These are phyloP conservation scores for Atherinosoma microstoma DNA, from an alignment of 2,797 vertebrate species.

Conservation along the genomic window DNA sequence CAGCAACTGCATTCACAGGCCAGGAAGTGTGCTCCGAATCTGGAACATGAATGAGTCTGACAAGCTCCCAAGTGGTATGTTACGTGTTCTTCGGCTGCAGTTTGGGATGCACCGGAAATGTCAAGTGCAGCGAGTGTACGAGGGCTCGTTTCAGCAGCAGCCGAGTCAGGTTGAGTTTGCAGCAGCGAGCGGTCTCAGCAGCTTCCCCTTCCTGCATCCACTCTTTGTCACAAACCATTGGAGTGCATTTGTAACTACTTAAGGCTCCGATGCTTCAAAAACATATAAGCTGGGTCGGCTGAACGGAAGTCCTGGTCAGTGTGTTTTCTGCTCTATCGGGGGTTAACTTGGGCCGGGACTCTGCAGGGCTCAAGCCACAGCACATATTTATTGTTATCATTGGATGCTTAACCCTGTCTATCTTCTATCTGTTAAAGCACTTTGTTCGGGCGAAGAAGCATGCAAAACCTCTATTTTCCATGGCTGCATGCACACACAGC, in stretches of 20 bases:
- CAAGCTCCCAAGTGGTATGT: background rate
- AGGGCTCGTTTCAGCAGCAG: constrained; percentile 7
- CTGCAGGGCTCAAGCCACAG: no score
- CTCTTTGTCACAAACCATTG: background rate
- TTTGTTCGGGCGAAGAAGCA: no score
- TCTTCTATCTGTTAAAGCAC: no score
- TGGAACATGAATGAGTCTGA: constrained; percentile 10
- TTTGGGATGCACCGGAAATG: constrained; percentile 5
- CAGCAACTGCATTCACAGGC: background rate
- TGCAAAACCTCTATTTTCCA: no score
- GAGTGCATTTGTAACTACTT: constrained; percentile 3
- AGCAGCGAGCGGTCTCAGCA: background rate
- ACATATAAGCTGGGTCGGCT: background rate
- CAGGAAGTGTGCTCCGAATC: background rate
- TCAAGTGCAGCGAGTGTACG: background rate
- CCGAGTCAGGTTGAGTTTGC: background rate
- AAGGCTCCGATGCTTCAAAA: background rate
- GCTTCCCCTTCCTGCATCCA: background rate
- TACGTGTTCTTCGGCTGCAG: constrained; percentile 8
- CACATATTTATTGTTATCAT: no score
- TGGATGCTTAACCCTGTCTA: no score
- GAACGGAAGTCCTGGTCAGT: background rate
- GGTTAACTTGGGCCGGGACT: no score
- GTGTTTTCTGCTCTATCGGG: background rate
- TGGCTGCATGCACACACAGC: no score